These are phyloP conservation scores for Urophycis tenuis DNA, from an alignment of 2,797 vertebrate species.

Conservation along the genomic window DNA sequence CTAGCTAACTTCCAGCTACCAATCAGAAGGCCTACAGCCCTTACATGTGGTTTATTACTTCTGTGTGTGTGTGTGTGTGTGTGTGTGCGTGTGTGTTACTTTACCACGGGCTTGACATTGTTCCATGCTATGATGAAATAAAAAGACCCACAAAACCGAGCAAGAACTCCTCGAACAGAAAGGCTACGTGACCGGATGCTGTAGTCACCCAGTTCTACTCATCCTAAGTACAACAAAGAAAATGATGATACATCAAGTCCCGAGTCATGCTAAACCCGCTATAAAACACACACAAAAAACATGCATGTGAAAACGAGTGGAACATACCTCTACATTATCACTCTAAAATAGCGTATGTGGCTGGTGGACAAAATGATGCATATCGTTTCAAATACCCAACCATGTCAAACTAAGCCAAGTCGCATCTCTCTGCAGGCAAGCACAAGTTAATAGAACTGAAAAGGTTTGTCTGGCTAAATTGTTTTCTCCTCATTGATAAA, in stretches of 20 bases:
- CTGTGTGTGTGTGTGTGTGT: no score
- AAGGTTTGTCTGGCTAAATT: not conserved
- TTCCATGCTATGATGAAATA: slow-evolving; percentile 34
- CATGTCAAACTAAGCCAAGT: not conserved
- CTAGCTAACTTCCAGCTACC: slow-evolving; percentile 17
- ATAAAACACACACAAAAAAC: not conserved
- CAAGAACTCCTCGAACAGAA: slow-evolving; percentile 22
- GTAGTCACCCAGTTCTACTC: not conserved
- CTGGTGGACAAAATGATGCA: not conserved
- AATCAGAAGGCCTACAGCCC: slow-evolving; percentile 36
- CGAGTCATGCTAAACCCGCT: not conserved
- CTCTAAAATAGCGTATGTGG: not conserved
- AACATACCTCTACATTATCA: not conserved
- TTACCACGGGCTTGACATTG: slow-evolving; percentile 11
- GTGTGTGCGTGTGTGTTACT: slow-evolving; percentile 29
- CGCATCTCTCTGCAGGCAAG: not conserved
- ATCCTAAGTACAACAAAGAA: not conserved
- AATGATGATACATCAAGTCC: not conserved
- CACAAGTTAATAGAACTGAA: not conserved
- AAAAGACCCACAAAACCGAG: slow-evolving; percentile 15
- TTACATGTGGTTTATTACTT: slow-evolving; percentile 42
- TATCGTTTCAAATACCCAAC: not conserved
- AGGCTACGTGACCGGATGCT: not conserved
- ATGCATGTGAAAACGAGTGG: no score
- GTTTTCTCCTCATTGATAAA: slow-evolving; percentile 26